phyloP scores from a whole-genome alignment of 2,888 invertebrate genomes.

The Dicranocentrus wangi region DNA sequence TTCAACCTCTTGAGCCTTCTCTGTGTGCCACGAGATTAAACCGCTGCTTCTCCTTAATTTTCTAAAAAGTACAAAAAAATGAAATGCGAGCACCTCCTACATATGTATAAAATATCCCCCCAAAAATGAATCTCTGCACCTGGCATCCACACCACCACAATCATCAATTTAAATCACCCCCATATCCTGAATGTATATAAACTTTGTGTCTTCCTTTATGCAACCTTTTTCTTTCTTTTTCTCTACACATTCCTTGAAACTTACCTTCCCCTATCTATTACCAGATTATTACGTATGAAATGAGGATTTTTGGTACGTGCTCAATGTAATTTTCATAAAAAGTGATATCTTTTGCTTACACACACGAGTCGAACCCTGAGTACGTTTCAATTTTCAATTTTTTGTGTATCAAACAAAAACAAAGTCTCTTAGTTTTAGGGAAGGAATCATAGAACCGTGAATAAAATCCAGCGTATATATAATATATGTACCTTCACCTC shows the following conservation, averaged over 20 bases:
- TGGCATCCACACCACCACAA: slow-evolving; percentile 7
- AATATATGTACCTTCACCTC: too few species aligned
- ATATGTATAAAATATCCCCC: background rate
- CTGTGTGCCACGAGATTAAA: too few species aligned
- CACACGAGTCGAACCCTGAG: too few species aligned
- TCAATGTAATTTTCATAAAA: slow-evolving; percentile 57
- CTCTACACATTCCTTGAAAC: slow-evolving; percentile 18
- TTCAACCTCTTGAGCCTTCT: too few species aligned
- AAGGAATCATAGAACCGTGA: slow-evolving; percentile 44
- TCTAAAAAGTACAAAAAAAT: too few species aligned
- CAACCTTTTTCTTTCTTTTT: slow-evolving; percentile 2
- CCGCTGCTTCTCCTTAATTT: too few species aligned
- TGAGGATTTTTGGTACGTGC: slow-evolving; percentile 53
- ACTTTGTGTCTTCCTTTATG: slow-evolving; percentile 25
- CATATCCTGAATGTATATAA: too few species aligned
- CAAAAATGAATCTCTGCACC: too few species aligned
- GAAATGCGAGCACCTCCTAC: too few species aligned
- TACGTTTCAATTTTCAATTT: slow-evolving; percentile 1
- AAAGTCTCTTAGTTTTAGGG: background rate
- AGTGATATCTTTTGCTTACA: slow-evolving; percentile 45
- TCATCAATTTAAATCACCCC: slow-evolving; percentile 22
- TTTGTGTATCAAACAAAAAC: slow-evolving; percentile 3
- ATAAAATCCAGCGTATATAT: slow-evolving; percentile 25
- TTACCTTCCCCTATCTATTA: slow-evolving; percentile 32
- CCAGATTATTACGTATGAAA: slow-evolving; percentile 44